These are phyloP conservation scores for Helicorthomorpha holstii DNA, from an alignment of 1,140 invertebrate genomes.

Conservation along the genomic window DNA sequence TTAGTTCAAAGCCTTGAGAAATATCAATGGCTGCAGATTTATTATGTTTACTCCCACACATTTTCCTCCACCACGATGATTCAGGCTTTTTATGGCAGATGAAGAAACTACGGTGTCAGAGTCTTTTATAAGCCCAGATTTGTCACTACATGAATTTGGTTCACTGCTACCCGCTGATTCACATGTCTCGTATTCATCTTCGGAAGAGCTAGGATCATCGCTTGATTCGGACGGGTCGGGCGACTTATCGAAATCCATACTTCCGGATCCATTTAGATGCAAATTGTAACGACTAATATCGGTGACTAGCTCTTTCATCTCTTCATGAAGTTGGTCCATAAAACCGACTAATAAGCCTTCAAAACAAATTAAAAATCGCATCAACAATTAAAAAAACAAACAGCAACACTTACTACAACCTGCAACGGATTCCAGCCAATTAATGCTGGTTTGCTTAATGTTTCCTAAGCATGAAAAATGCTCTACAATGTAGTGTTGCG, in stretches of 20 bases:
- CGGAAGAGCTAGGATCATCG: slow-evolving; percentile 39
- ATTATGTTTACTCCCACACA: not conserved
- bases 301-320: slow-evolving; percentile 52
- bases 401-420: too few species aligned
- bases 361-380: too few species aligned
- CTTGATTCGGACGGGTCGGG: slow-evolving; percentile 10
- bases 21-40: too few species aligned
- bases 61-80: not conserved
- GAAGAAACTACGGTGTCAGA: too few species aligned
- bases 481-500: too few species aligned
- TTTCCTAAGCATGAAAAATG: too few species aligned
- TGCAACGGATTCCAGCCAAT: too few species aligned
- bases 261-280: not conserved
- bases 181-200: slow-evolving; percentile 67
- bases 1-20: too few species aligned
- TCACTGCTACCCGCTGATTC: slow-evolving; percentile 56
- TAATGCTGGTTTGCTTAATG: too few species aligned
- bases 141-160: slow-evolving; percentile 44
- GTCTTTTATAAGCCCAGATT: too few species aligned
- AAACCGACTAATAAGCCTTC: slow-evolving; percentile 95
- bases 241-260: slow-evolving; percentile 15
- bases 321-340: slow-evolving; percentile 94
- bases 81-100: too few species aligned
- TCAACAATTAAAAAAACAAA: too few species aligned
- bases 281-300: slow-evolving; percentile 12